Base-by-base conservation (phyloP, 1,140 invertebrate genomes). In the Delia radicum region DNA sequence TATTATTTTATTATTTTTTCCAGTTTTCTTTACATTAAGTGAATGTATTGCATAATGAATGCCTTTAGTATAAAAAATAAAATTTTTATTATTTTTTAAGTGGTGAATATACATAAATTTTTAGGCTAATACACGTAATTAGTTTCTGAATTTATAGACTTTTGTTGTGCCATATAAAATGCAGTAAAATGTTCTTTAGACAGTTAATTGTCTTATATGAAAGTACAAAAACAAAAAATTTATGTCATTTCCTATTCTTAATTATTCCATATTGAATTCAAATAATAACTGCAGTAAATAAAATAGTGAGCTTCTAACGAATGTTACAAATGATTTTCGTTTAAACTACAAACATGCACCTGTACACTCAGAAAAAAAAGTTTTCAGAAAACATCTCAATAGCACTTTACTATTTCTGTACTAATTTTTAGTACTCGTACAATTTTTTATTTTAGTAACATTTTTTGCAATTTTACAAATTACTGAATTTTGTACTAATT, bases 11-110 rank as follows among this genome's bases (percentile, higher is more conserved):
- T 21, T 33, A 33, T 18, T 21, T 69, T 21, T 69, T 37, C 10
- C n/a, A n/a, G n/a, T n/a, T 67, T 67, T 67, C 27, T 67, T 69
- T 69, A 67, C 29, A 69, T 3, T n/a, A 69, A 69, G 65, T 69
- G 65, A 69, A 69, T 69, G 65, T 33, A 69, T 69, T 69, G 29
- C 65, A 69, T 69, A 69, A 69, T 69, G 29, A 69, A 69, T 69
- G 37, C 65, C 15, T 33, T 55, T 42, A 42, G 37, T n/a, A 6
- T 42, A 42, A 8, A 42, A 42, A 42, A 42, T 42, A 12, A 13
- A 12, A 10, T 13, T 12, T 42, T 42, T 13, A 42, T 42, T 5
- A 42, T 2, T 42, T 42, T 12, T 42, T 6, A 42, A 12, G 8
- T 12, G 37, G 3, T 42, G 10, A 42, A 42, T 6, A 42, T 13